A percentile compares a stretch with the other conserved stretches of the same genome.
phyloP scores from a whole-genome alignment of 2,888 invertebrate genomes.

The Oscheius sp. region DNA sequence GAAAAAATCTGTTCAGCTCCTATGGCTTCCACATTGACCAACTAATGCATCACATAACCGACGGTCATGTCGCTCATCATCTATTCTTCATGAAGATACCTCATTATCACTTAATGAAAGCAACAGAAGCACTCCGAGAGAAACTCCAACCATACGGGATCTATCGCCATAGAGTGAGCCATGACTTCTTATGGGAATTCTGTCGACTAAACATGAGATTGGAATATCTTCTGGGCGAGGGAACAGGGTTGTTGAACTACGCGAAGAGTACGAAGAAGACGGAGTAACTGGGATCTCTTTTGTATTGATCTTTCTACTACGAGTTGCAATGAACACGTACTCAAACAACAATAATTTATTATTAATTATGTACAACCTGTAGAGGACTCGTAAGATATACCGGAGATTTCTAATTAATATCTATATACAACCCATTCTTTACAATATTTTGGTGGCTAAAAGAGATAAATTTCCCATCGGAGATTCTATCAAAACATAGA shows the following conservation, averaged over 20 bases:
- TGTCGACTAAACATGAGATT: constrained; percentile 3
- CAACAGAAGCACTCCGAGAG: constrained; percentile 46
- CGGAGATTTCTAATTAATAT: no score
- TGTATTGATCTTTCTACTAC: neutral
- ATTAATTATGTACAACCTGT: no score
- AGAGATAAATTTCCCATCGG: constrained; percentile 46
- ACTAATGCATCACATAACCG: constrained; percentile 58
- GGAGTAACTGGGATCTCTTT: constrained; percentile 1
- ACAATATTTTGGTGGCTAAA: constrained; percentile 12
- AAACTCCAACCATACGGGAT: neutral
- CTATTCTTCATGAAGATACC: constrained; percentile 66
- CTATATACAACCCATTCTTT: no score
- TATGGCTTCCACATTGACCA: constrained; percentile 57
- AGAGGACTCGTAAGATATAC: no score
- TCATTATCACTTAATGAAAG: constrained; percentile 65
- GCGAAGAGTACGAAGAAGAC: constrained; percentile 5
- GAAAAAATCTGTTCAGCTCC: constrained; percentile 16
- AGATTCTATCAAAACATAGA: constrained; percentile 64
- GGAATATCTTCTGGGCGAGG: constrained; percentile 10
- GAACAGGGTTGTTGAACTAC: constrained; percentile 6
- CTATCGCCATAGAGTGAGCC: neutral
- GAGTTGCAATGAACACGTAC: no score
- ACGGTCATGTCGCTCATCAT: constrained; percentile 66
- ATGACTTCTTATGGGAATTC: constrained; percentile 3
- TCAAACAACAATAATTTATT: no score